A percentile compares a stretch with the other conserved stretches of the same genome.
Evolutionary conservation across 1,140 invertebrate species (phyloP).

Genomic region (Euwallacea fornicatus): DNA sequence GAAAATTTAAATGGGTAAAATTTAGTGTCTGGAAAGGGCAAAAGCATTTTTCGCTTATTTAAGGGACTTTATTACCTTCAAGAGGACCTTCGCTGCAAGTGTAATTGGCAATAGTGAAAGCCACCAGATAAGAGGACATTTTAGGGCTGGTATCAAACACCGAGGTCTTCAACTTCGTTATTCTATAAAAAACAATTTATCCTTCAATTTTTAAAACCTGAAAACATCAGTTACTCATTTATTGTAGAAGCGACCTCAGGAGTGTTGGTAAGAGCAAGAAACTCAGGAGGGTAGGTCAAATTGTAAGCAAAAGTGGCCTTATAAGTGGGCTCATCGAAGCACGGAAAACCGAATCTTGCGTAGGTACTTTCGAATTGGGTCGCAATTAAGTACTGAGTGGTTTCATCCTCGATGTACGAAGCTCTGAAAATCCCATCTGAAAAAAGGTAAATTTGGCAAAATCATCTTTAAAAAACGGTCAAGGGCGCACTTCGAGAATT

Average conservation of each 20-base stretch:
- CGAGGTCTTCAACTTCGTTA: slow-evolving; percentile 10
- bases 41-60: too few relatives aligned
- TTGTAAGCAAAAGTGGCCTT: slow-evolving; percentile 27
- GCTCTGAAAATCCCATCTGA: slow-evolving; percentile 28
- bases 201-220: background rate
- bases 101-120: slow-evolving; percentile 60
- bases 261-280: slow-evolving; percentile 28
- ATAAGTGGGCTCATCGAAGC: slow-evolving; percentile 29
- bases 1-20: too few relatives aligned
- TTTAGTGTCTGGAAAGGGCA: background rate
- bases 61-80: background rate
- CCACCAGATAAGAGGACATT: slow-evolving; percentile 78
- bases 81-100: slow-evolving; percentile 7
- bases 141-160: slow-evolving; percentile 23
- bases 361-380: slow-evolving; percentile 81
- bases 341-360: slow-evolving; percentile 58
- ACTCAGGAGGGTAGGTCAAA: slow-evolving; percentile 21
- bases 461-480: background rate
- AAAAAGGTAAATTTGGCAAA: background rate
- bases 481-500: slow-evolving; percentile 2
- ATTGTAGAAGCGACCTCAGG: background rate
- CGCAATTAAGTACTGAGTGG: slow-evolving; percentile 57
- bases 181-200: background rate
- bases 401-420: slow-evolving; percentile 15
- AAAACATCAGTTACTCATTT: background rate